Base-by-base conservation (phyloP, 2,888 invertebrate genomes). In the Catocala sponsa region DNA sequence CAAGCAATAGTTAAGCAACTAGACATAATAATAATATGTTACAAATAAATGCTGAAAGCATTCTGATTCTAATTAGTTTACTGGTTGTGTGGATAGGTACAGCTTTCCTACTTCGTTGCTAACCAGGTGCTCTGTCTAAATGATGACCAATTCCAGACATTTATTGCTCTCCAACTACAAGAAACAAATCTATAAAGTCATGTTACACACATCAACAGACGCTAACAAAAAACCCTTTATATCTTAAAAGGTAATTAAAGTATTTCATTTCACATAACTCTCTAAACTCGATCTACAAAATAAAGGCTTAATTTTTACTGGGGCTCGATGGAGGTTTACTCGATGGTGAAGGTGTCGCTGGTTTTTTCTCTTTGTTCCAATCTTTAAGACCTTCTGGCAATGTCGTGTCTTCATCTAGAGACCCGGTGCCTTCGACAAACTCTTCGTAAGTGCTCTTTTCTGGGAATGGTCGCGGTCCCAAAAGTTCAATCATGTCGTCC, bases 401-500 rank as follows among this genome's bases (percentile, higher is more conserved):
- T 0, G 96, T 92, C 0, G 99, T 99, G 82, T 99, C 98, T 91
- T 99, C 99, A 72, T 99, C 99, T 80, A 99, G 96, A 0, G 99
- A 99, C 1, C 99, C 99, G 0, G 99, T 99, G 1, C 99, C 99
- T 91, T 99, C 99, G 0, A 99, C 99, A 91, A 99, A 99, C 86
- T 99, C 98, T 90, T 99, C 99, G 83, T 99, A 99, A 9, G 99
- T 99, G 11, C 99, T 99, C 94, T 99, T 99, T 91, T 99, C 99
- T 10, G 97, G 97, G 96, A 99, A 99, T 0, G 99, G 99, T 75
- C 99, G 95, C 33, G 96, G 95, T 0, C 99, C 99, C 51, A 99
- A 95, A 42, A 99, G 92, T 88, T 99, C 99, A 68, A 99, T 98
- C 99, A 99, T 99, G 85, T 99, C 99, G 51, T 99, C 98, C 68